These are phyloP conservation scores for Aegithalos caudatus DNA, from an alignment of 2,113 vertebrate species.

Conservation along the genomic window DNA sequence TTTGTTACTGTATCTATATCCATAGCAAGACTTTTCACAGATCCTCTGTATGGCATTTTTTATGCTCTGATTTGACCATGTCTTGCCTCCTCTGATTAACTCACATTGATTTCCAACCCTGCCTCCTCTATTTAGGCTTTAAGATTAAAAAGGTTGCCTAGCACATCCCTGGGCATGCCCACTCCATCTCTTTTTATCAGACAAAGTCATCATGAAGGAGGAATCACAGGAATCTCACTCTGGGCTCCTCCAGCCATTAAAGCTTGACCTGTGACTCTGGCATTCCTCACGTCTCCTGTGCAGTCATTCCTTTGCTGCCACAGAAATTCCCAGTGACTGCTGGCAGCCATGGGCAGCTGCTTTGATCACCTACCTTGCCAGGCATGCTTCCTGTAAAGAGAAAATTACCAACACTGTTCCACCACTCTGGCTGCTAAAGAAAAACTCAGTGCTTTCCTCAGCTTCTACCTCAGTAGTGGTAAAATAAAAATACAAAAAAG, in stretches of 20 bases:
- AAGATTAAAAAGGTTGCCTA: background rate
- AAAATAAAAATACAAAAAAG: background rate
- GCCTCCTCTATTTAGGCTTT: background rate
- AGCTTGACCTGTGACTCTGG: constrained; percentile 43
- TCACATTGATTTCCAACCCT: background rate
- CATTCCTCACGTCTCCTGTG: background rate
- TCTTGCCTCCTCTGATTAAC: background rate
- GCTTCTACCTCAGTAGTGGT: background rate
- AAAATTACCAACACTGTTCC: fast-evolving
- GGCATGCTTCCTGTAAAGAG: background rate
- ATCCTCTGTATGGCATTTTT: background rate
- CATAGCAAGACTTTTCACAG: background rate
- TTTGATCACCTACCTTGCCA: constrained; percentile 10
- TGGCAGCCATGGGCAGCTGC: background rate
- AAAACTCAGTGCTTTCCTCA: background rate
- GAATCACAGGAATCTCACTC: constrained; percentile 21
- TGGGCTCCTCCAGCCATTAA: background rate
- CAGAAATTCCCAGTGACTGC: background rate
- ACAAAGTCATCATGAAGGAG: background rate
- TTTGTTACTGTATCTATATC: background rate
- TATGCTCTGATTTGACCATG: background rate
- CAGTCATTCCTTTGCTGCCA: background rate
- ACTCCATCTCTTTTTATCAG: background rate
- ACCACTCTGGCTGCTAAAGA: background rate
- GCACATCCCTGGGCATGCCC: background rate